Base-by-base conservation (phyloP, 2,797 vertebrate genomes). In the Orientallactaga sibirica region DNA sequence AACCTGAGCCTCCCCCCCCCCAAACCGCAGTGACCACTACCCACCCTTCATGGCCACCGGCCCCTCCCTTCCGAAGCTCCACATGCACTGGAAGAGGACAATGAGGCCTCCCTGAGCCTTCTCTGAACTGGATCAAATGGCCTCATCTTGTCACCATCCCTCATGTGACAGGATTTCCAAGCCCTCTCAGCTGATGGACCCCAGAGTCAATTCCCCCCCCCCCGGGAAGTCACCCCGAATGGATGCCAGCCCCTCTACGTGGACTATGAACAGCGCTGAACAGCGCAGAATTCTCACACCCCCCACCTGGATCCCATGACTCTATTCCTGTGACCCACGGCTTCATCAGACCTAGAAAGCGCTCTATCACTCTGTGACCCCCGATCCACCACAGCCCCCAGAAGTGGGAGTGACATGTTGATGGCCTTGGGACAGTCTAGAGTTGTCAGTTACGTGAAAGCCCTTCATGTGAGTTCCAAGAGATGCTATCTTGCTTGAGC, bases 341-440 rank as follows among this genome's bases (percentile, higher is more conserved):
- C 76, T 71, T 33, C 18, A 10, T 2, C 89, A 3, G 9, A 25
- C 73, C 64, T n/a, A 29, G 33, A 75, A 70, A 43, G 12, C 61
- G 85, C 48, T 52, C 12, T 11, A 41, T 25, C 33, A 7, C 62
- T 24, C 43, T 15, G 6, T 24, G 75, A 78, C 33, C 9, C 0
- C 61, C 24, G 20, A 8, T n/a, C 22, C 16, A 25, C 73, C 43
- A 5, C 43, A 1, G 0, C 43, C 9, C 78, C 68, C 41, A 1
- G 48, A 29, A 67, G 41, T 0, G 37, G 7, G 4, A 29, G 37
- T 7, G 66, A 24, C 19, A 6, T 14, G 19, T 61, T 4, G 22
- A 22, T 2, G 64, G 41, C 7, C 3, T 24, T 4, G 2, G 7
- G 5, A 61, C 70, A 25, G 43, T 43, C 1, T 0, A 3, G 0